These are phyloP conservation scores for Eupithecia exiguata DNA, from an alignment of 2,888 invertebrate species.

Conservation along the genomic window DNA sequence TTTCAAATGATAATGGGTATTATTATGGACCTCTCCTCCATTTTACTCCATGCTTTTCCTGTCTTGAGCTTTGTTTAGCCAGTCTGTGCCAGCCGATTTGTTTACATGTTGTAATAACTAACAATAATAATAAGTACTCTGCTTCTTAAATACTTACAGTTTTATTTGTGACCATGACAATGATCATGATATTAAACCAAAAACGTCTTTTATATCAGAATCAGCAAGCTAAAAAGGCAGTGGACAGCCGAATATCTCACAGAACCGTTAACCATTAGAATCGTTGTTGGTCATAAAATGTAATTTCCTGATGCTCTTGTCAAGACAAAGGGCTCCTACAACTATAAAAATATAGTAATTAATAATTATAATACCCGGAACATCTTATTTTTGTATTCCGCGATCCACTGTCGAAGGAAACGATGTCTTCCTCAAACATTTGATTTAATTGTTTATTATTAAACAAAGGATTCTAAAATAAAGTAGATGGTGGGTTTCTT, in stretches of 20 bases:
- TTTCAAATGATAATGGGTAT: too few relatives aligned
- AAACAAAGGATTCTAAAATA: slow-evolving; percentile 4
- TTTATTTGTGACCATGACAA: neutral
- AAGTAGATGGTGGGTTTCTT: neutral
- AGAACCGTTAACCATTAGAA: neutral
- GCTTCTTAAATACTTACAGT: neutral
- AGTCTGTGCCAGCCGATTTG: too few relatives aligned
- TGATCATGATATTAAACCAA: neutral
- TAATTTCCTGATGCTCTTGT: neutral
- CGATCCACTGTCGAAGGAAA: slow-evolving; percentile 46
- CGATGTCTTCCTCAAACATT: slow-evolving; percentile 53
- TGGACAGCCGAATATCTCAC: neutral
- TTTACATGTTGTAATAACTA: too few relatives aligned
- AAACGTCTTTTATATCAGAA: neutral
- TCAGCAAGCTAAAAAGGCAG: neutral
- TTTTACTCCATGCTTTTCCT: too few relatives aligned
- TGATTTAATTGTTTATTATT: slow-evolving; percentile 22
- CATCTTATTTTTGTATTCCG: slow-evolving; percentile 33
- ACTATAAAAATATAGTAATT: neutral
- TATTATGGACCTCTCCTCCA: too few relatives aligned
- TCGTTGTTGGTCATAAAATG: neutral
- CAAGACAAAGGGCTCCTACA: neutral
- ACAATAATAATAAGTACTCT: too few relatives aligned
- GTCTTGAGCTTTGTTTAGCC: too few relatives aligned
- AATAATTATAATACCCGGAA: slow-evolving; percentile 45